Evolutionary conservation across 1,140 invertebrate genomes (phyloP), one percentile per base, ranked within the genome.

Genomic region (Cyphomyrmex costatus): DNA sequence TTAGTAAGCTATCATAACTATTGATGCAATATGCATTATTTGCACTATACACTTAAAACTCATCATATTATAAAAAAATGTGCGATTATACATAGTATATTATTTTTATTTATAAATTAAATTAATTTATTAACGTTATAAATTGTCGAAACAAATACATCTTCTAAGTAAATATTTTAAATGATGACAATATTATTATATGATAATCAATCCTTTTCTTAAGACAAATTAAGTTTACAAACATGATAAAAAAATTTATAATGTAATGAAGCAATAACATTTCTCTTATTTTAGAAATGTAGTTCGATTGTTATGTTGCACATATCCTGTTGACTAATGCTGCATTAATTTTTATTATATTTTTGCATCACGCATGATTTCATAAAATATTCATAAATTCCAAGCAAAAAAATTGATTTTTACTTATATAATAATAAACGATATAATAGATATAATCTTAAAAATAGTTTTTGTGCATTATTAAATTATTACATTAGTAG

Each of bases 51-150:
- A 24, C 2, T 68, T 65, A 36, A 65, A 36, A 65, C 10, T 33
- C 19, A 65, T 3, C 12, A 21, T 42, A 5, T 2, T 0, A 7
- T 42, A 10, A 65, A 36, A 36, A 65, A 36, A n/a, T 65, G 6
- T 58, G 10, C 3, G n/a, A 24, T 3, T 58, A 24, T 58, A n/a
- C 21, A 24, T 58, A 33, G 33, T 33, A 36, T 58, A 24, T 21
- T 21, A 3, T 24, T 21, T 63, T 3, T 63, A 8, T n/a, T 63
- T n/a, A n/a, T n/a, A n/a, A n/a, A n/a, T n/a, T n/a, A 63, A 33
- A 33, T 33, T 33, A 63, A 63, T 33, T 66, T 66, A 14, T 21
- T 66, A 12, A 36, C 3, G 61, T 65, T 65, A n/a, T 65, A n/a
- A 36, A 66, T 21, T 27, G 2, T 0, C 19, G 36, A 2, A 24